These are phyloP conservation scores for Axis porcinus DNA, from an alignment of 2,113 vertebrate genomes.

Conservation along the genomic window DNA sequence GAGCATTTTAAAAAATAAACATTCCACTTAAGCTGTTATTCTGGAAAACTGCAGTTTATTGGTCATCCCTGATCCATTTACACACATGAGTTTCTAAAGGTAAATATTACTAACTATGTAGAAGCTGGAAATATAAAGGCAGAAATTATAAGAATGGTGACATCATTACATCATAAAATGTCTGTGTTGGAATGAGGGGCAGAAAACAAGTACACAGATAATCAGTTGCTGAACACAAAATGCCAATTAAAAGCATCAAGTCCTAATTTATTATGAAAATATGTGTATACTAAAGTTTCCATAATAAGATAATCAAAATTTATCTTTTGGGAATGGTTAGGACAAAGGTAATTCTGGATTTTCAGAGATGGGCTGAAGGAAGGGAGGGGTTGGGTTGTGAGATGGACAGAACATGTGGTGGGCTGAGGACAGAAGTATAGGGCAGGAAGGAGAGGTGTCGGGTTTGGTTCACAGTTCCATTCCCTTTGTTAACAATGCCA, in stretches of 20 bases:
- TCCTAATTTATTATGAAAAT: neutral
- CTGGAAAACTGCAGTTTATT: neutral
- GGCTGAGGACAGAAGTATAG: neutral
- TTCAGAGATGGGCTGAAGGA: neutral
- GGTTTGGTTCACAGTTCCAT: neutral
- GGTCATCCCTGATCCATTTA: neutral
- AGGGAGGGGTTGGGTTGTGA: neutral
- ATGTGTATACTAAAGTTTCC: neutral
- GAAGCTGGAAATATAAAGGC: neutral
- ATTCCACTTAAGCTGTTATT: neutral
- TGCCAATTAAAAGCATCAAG: neutral
- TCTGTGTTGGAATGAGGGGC: neutral
- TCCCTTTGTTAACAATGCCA: neutral
- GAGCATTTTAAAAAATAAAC: neutral
- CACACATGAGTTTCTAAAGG: neutral
- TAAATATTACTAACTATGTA: neutral
- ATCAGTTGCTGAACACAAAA: no score
- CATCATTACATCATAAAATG: neutral
- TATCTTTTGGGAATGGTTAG: neutral
- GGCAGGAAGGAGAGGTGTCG: neutral
- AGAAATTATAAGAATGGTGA: neutral
- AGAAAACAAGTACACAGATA: neutral
- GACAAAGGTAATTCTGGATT: neutral
- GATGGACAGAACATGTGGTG: no score
- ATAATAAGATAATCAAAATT: neutral